Percentiles rank a stretch among this genome's conserved stretches.
These are phyloP conservation scores for Macaca mulatta DNA, from an alignment of 2,113 vertebrate genomes.

Conservation along the genomic window DNA sequence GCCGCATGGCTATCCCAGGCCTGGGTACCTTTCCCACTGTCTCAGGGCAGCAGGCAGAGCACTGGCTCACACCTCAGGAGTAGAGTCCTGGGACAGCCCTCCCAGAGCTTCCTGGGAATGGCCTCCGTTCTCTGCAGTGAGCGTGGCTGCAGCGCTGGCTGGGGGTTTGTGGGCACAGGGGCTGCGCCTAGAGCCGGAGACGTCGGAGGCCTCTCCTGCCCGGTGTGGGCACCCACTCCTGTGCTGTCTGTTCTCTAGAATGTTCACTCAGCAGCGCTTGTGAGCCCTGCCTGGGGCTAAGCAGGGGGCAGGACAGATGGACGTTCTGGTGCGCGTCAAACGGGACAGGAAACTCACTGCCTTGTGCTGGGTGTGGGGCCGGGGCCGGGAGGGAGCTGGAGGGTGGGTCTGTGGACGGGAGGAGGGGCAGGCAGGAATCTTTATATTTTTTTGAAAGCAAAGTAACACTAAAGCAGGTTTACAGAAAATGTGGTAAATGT, in stretches of 20 bases:
- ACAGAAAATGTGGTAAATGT: not conserved
- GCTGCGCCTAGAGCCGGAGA: not conserved
- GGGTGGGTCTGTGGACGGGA: too few relatives aligned
- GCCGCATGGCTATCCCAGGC: not conserved
- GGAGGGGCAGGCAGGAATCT: not conserved
- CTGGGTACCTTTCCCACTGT: not conserved
- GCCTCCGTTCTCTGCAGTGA: not conserved
- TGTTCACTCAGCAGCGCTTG: not conserved
- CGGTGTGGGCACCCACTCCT: not conserved
- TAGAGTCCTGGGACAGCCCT: too few relatives aligned
- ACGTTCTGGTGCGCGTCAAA: too few relatives aligned
- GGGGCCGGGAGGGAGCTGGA: too few relatives aligned
- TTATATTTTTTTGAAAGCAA: not conserved
- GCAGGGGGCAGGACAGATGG: not conserved
- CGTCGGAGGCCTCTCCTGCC: not conserved
- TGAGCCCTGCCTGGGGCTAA: not conserved
- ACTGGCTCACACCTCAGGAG: not conserved
- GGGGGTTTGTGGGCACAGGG: too few relatives aligned
- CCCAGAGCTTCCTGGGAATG: too few relatives aligned
- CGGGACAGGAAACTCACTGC: fast-evolving
- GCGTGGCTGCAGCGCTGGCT: too few relatives aligned
- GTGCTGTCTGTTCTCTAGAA: not conserved
- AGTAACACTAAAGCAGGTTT: not conserved
- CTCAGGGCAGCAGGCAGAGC: not conserved
- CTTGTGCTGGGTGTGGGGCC: too few relatives aligned